These are phyloP conservation scores for Drosophila fuyamai DNA, from an alignment of 1,140 invertebrate species.

Conservation along the genomic window DNA sequence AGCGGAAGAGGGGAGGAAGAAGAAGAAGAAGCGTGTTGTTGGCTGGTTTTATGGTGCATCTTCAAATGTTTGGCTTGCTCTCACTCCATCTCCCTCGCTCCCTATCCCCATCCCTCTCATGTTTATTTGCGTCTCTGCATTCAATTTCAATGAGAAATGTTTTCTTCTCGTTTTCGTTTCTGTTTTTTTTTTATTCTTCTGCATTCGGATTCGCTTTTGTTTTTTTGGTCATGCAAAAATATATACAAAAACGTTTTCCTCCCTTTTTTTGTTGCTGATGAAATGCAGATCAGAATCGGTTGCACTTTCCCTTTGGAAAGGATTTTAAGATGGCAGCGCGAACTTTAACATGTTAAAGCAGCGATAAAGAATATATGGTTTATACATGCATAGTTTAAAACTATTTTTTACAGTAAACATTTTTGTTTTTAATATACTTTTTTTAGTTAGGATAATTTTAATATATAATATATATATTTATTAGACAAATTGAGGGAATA, in stretches of 20 bases:
- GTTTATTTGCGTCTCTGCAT: slow-evolving; percentile 76
- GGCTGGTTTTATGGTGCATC: slow-evolving; percentile 78
- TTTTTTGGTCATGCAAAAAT: slow-evolving; percentile 49
- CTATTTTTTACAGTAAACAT: no score
- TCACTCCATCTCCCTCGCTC: slow-evolving; percentile 17
- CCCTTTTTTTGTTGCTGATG: slow-evolving; percentile 19
- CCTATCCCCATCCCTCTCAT: slow-evolving; percentile 27
- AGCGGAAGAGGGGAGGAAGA: slow-evolving; percentile 25
- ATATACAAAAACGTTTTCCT: slow-evolving; percentile 25
- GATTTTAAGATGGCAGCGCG: background rate
- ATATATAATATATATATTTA: no score
- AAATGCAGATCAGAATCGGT: slow-evolving; percentile 51
- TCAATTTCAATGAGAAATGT: slow-evolving; percentile 69
- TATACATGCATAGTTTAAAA: no score
- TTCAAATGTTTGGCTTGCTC: slow-evolving; percentile 75
- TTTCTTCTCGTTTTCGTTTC: slow-evolving; percentile 58
- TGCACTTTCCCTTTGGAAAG: slow-evolving; percentile 48
- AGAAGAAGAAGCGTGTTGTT: slow-evolving; percentile 50
- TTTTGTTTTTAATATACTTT: no score
- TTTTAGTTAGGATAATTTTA: no score
- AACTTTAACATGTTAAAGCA: background rate
- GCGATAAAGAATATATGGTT: no score
- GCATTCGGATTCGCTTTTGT: slow-evolving; percentile 61
- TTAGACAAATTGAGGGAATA: no score
- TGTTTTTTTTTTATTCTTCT: slow-evolving; percentile 43